Percentiles rank a stretch among this genome's conserved stretches.
Evolutionary conservation across 2,113 vertebrate genomes (phyloP).

Genomic region (Hucho hucho): DNA sequence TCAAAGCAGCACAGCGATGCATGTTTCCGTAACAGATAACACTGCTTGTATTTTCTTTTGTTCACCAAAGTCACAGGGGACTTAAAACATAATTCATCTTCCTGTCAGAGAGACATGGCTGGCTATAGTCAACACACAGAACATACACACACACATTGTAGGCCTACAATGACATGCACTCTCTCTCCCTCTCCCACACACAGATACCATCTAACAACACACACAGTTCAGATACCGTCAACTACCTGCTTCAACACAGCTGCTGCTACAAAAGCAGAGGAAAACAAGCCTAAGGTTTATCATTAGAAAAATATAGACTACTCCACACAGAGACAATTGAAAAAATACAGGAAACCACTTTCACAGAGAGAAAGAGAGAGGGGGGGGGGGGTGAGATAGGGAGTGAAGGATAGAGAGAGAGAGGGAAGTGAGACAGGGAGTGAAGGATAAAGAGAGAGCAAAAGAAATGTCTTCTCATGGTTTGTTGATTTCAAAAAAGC

Average conservation of each 20-base stretch:
- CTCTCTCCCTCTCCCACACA: slow-evolving; percentile 24
- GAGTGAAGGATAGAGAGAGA: slow-evolving; percentile 6
- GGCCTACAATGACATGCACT: slow-evolving; percentile 5
- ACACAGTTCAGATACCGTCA: background rate
- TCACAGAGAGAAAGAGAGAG: slow-evolving; percentile 42
- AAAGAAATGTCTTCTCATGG: background rate
- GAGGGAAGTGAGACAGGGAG: slow-evolving; percentile 14
- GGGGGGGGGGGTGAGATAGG: too few relatives aligned
- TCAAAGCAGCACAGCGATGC: slow-evolving; percentile 12
- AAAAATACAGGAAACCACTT: slow-evolving; percentile 77
- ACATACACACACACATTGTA: background rate
- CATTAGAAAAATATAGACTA: slow-evolving; percentile 62
- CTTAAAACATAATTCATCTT: slow-evolving; percentile 41
- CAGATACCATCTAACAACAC: background rate
- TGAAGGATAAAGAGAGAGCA: background rate
- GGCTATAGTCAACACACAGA: slow-evolving; percentile 25
- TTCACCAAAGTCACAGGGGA: background rate
- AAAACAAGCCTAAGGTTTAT: slow-evolving; percentile 52
- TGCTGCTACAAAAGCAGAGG: slow-evolving; percentile 68
- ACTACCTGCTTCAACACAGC: slow-evolving; percentile 46
- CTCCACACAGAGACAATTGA: slow-evolving; percentile 60
- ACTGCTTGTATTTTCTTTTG: slow-evolving; percentile 44
- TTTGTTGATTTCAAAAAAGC: too few relatives aligned
- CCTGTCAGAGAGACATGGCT: slow-evolving; percentile 36
- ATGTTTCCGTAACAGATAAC: slow-evolving; percentile 57